Conservation (phyloP, 2,797 vertebrate species). For the Trachurus trachurus region DNA sequence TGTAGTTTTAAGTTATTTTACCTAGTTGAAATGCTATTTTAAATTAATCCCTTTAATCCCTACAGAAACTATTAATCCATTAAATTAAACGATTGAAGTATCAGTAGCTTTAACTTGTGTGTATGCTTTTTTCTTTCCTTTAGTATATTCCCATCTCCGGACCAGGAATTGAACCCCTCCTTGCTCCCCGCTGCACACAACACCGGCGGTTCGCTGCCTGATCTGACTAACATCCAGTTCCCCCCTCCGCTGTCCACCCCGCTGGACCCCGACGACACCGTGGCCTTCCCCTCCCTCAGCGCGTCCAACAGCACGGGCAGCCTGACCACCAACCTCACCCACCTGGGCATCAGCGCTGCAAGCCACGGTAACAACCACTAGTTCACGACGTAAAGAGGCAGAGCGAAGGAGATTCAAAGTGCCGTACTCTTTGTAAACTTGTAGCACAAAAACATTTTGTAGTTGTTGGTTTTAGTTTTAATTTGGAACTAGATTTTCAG, state of each 20-base stretch:
- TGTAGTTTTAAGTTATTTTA: neutral
- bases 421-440: neutral
- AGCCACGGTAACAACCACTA: conserved; percentile 86
- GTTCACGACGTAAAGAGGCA: neutral
- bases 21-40: no score
- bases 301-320: conserved; percentile 93
- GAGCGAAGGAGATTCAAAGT: neutral
- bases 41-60: no score
- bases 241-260: conserved; percentile 98
- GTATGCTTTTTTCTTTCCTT: conserved; percentile 1
- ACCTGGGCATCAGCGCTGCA: conserved; percentile 92
- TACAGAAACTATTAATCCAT: no score
- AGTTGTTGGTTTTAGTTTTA: neutral
- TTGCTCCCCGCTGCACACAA: conserved; percentile 93
- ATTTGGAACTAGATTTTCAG: neutral
- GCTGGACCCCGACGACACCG: conserved; percentile 93
- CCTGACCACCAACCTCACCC: conserved; percentile 94
- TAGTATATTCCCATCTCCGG: conserved; percentile 97
- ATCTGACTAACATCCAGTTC: conserved; percentile 99
- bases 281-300: conserved; percentile 91
- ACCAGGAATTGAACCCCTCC: conserved; percentile 92
- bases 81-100: no score
- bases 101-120: no score
- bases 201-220: conserved; percentile 96
- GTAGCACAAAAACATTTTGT: neutral